Evolutionary conservation across 2,113 vertebrate species (phyloP).

Genomic region (Rhea pennata): DNA sequence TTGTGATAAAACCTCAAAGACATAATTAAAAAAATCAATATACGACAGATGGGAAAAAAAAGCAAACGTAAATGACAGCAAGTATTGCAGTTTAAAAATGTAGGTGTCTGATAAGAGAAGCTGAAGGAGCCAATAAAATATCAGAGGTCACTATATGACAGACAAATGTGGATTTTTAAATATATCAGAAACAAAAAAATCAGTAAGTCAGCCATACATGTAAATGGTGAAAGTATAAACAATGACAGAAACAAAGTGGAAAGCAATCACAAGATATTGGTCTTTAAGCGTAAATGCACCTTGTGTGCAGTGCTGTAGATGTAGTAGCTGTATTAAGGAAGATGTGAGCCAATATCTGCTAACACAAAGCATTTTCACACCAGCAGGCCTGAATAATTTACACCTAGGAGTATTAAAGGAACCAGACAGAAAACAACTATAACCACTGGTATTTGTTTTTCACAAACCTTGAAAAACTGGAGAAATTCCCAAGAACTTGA

Average conservation of each 20-base stretch:
- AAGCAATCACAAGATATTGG: fast-evolving
- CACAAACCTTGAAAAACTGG: background rate
- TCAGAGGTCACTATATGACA: constrained; percentile 34
- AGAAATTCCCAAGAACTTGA: background rate
- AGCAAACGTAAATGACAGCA: constrained; percentile 38
- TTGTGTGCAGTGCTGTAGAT: background rate
- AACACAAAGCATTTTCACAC: background rate
- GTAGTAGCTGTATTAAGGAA: background rate
- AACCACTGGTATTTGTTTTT: background rate
- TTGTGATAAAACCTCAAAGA: background rate
- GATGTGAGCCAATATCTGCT: background rate
- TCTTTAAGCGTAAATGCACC: background rate
- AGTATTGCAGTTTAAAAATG: constrained; percentile 26
- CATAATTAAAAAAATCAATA: constrained; percentile 30
- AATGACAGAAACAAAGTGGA: background rate
- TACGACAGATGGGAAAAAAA: constrained; percentile 43
- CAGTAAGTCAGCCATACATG: background rate
- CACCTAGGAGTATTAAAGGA: background rate
- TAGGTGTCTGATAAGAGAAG: constrained; percentile 21
- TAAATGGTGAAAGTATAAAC: background rate
- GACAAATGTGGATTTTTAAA: background rate
- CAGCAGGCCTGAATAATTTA: background rate
- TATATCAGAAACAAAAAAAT: background rate
- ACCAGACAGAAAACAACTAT: background rate
- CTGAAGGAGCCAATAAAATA: constrained; percentile 9